Percentiles rank a stretch among this genome's conserved stretches.
These are phyloP conservation scores for Macaria liturata DNA, from an alignment of 2,888 invertebrate species.

Conservation along the genomic window DNA sequence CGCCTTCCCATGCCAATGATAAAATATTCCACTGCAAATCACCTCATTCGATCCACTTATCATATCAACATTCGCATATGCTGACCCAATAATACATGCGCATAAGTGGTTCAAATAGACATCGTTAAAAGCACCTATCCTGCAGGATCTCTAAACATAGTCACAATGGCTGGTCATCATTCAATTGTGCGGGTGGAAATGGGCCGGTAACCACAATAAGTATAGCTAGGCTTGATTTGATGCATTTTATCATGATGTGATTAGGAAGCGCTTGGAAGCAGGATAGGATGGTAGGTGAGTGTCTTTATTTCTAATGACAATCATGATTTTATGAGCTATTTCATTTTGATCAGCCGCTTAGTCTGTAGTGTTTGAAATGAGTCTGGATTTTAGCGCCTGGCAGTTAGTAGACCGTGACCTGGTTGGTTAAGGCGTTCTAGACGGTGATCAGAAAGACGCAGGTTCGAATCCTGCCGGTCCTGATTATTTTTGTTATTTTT, in stretches of 20 bases:
- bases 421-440: too few species aligned
- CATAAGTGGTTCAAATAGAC: slow-evolving; percentile 58
- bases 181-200: slow-evolving; percentile 78
- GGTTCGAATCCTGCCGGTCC: too few species aligned
- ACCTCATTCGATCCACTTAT: slow-evolving; percentile 50
- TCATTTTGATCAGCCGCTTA: too few species aligned
- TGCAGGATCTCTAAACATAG: slow-evolving; percentile 83
- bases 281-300: too few species aligned
- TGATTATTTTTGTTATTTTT: too few species aligned
- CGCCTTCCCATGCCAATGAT: slow-evolving; percentile 33
- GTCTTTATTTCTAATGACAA: too few species aligned
- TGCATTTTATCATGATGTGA: neutral
- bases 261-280: too few species aligned
- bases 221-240: neutral
- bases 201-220: slow-evolving; percentile 74
- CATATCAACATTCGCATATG: slow-evolving; percentile 57
- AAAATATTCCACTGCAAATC: slow-evolving; percentile 52
- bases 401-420: too few species aligned
- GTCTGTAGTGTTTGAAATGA: too few species aligned
- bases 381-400: too few species aligned
- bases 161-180: slow-evolving; percentile 78
- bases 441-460: too few species aligned
- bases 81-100: slow-evolving; percentile 71
- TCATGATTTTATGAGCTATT: too few species aligned
- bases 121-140: slow-evolving; percentile 61